Base-by-base conservation (phyloP, 2,888 invertebrate genomes). In the Thelaira solivaga region DNA sequence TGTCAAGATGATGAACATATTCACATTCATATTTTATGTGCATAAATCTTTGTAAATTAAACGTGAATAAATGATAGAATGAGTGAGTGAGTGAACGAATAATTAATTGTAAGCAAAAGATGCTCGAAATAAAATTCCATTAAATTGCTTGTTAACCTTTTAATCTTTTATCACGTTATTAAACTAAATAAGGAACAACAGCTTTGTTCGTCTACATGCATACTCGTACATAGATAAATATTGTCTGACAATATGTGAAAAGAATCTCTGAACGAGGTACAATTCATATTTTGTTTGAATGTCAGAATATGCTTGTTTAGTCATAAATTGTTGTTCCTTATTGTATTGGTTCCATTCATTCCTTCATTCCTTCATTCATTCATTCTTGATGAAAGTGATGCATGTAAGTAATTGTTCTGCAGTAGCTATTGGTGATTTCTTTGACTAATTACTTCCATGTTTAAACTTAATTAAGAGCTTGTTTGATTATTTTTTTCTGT, bases 61-160 rank as follows among this genome's bases (percentile, higher is more conserved):
- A 36, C 24, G 34, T 62, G 43, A 45, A n/a, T n/a, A n/a, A n/a
- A n/a, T n/a, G n/a, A n/a, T n/a, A n/a, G n/a, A 10, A 10, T 45
- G 45, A 22, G 7, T 20, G 18, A 51, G 49, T 49, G 34, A 31
- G 3, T 29, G 59, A 41, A 13, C 24, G 43, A 43, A 20, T 43
- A 22, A 34, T 24, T 18, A 16, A 22, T n/a, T 31, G 34, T 20
- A 16, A 13, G 11, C 7, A 36, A 11, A 18, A 49, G 16, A 59
- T 59, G 69, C 49, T 59, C 49, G 13, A 68, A 72, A 36, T 43
- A 69, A 65, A 61, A 74, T 74, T 74, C 78, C 74, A 78, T 78
- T 69, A 78, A 78, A 78, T 78, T 78, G 78, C 78, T 61, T 78
- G 78, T 78, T 78, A 78, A 78, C 74, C 78, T 74, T 74, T 78